Percentiles rank a stretch among this genome's conserved stretches.
phyloP scores from a whole-genome alignment of 2,888 invertebrate genomes.

The Notocelia uddmanniana region DNA sequence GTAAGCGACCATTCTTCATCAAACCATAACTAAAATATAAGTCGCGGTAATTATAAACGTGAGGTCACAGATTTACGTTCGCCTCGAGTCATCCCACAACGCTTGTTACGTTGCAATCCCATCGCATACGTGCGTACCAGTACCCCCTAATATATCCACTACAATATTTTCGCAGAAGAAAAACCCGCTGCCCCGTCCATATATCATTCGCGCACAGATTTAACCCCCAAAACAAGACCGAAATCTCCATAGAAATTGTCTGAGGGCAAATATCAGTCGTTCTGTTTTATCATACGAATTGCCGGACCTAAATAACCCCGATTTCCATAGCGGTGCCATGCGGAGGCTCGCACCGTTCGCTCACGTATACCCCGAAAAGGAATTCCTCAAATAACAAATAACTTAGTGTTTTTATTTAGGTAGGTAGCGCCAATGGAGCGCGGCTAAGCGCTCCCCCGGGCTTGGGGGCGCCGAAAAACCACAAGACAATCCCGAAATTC shows the following conservation, averaged over 20 bases:
- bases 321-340: conserved; percentile 76
- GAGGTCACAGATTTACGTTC: conserved; percentile 47
- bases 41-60: conserved; percentile 56
- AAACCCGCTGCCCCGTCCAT: conserved; percentile 65
- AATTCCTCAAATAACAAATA: conserved; percentile 51
- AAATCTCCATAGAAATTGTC: conserved; percentile 85
- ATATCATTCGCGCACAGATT: conserved; percentile 81
- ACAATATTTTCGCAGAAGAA: conserved; percentile 68
- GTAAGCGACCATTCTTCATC: too few species aligned
- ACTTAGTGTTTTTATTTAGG: conserved; percentile 55
- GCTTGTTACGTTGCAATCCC: conserved; percentile 14
- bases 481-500: conserved; percentile 84
- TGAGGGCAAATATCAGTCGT: conserved; percentile 80
- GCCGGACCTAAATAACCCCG: conserved; percentile 81
- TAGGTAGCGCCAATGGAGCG: conserved; percentile 61
- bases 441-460: conserved; percentile 66
- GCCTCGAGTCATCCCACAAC: conserved; percentile 21
- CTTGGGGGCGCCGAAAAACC: conserved; percentile 78
- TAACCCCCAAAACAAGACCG: conserved; percentile 78
- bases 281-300: conserved; percentile 83
- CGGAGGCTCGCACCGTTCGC: conserved; percentile 67
- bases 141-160: conserved; percentile 34
- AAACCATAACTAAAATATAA: not conserved
- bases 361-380: conserved; percentile 63
- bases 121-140: conserved; percentile 25